Base-by-base conservation (phyloP, 1,140 invertebrate species). In the Notospermus geniculatus region DNA sequence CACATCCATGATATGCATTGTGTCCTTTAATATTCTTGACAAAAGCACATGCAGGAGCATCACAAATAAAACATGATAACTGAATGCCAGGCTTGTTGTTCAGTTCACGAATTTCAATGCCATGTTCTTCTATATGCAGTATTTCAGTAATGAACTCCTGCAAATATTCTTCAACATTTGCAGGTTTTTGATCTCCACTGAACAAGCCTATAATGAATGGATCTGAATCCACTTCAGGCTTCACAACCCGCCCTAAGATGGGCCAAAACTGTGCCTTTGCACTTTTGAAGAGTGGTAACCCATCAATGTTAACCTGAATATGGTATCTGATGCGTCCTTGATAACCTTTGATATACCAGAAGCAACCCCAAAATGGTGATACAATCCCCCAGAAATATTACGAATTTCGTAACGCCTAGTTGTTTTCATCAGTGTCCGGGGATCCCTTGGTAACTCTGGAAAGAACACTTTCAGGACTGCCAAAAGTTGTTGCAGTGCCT, bases 161-260 rank as follows among this genome's bases (percentile, higher is more conserved):
- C 13, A 50, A n/a, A 61, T 15, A 64, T 27, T 23, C 50, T 36
- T 61, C 55, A 4, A 27, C 36, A 30, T 29, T 30, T 11, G 28
- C 59, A 30, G 25, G 65, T 29, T 64, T 64, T 30, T 29, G 23
- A 5, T 55, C 25, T 54, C 61, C 57, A 67, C 23, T 7, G 22
- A 28, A 64, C 1, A 67, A 41, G 17, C 65, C 65, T 28, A 64
- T 60, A 11, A 64, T 30, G 57, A 67, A 64, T 22, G 60, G 60
- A n/a, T 56, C 15, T n/a, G n/a, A n/a, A 28, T 17, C 22, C 15
- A 9, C 15, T 5, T 19, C 19, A 23, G 39, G 11, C 30, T 56
- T 9, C 1, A 7, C 1, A 13, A 61, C 2, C 9, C 32, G 1
- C 7, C 52, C 60, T 17, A 63, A 52, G 11, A 59, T 63, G 17